These are phyloP conservation scores for Drosophila algonquin DNA, from an alignment of 2,888 invertebrate genomes.

Conservation along the genomic window DNA sequence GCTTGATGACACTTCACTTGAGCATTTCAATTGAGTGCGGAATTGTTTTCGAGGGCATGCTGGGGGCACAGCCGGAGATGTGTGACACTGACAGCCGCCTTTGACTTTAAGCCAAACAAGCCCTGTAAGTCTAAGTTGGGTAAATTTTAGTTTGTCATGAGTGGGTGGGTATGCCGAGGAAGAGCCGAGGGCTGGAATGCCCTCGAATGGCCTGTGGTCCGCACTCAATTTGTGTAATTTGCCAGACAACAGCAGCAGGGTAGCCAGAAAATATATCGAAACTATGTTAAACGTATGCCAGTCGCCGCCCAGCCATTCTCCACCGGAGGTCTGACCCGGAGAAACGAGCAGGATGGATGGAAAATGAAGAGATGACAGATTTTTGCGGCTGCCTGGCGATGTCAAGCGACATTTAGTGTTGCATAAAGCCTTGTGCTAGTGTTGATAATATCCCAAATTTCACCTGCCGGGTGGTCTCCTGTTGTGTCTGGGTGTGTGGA, in stretches of 20 bases:
- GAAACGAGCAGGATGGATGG: constrained; percentile 23
- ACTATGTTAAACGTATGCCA: constrained; percentile 19
- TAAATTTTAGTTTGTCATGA: constrained; percentile 6
- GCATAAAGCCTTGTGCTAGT: constrained; percentile 51
- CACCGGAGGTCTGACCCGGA: neutral
- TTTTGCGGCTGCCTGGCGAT: constrained; percentile 49
- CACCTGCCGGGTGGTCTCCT: constrained; percentile 16
- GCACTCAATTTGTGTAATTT: constrained; percentile 62
- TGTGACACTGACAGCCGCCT: neutral
- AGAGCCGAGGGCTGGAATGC: constrained; percentile 17
- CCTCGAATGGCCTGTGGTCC: constrained; percentile 47
- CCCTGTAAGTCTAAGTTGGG: neutral
- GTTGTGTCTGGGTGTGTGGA: neutral
- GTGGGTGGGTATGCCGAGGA: constrained; percentile 8
- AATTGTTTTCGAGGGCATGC: neutral
- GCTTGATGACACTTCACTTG: neutral
- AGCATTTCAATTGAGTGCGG: neutral
- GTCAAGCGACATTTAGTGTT: constrained; percentile 60
- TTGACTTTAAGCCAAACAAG: neutral
- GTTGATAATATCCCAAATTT: constrained; percentile 59
- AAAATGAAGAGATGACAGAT: constrained; percentile 49
- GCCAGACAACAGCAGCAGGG: constrained; percentile 28
- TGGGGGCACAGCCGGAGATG: neutral
- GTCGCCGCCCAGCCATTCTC: neutral
- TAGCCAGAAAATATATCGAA: neutral